A percentile compares a stretch with the other conserved stretches of the same genome.
Conservation (phyloP, 2,113 vertebrate species). For the Tiliqua scincoides region DNA sequence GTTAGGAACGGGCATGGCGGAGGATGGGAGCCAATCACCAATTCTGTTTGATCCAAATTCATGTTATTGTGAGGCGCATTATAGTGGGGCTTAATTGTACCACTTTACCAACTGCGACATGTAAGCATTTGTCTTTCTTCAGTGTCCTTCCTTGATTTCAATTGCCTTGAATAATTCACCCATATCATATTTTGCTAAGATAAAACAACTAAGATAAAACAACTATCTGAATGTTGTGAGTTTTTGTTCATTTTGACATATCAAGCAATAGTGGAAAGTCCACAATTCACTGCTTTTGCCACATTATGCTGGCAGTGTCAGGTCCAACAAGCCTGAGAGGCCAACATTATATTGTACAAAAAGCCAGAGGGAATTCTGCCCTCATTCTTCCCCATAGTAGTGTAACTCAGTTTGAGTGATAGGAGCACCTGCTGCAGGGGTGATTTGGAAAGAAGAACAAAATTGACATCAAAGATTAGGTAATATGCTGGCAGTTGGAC, state of each 20-base stretch:
- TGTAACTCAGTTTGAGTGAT: background rate
- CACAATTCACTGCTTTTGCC: background rate
- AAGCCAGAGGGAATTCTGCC: background rate
- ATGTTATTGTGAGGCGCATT: no score
- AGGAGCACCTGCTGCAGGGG: background rate
- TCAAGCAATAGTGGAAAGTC: background rate
- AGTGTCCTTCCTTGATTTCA: background rate
- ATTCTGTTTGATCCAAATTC: no score
- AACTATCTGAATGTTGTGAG: background rate
- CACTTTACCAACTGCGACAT: background rate
- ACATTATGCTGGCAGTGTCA: background rate
- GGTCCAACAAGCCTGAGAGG: background rate
- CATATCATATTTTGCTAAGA: background rate
- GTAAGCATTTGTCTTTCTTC: background rate
- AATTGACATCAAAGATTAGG: background rate
- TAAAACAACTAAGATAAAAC: background rate
- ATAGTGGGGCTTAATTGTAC: background rate
- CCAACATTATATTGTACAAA: background rate
- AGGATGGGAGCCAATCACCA: no score
- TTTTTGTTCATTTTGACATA: background rate
- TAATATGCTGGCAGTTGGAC: background rate
- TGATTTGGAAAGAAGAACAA: background rate
- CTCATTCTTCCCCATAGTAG: no score
- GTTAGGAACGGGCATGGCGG: no score
- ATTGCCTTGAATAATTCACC: background rate